phyloP scores from a whole-genome alignment of 2,797 vertebrate species.

The Chlorospingus flavigularis region DNA sequence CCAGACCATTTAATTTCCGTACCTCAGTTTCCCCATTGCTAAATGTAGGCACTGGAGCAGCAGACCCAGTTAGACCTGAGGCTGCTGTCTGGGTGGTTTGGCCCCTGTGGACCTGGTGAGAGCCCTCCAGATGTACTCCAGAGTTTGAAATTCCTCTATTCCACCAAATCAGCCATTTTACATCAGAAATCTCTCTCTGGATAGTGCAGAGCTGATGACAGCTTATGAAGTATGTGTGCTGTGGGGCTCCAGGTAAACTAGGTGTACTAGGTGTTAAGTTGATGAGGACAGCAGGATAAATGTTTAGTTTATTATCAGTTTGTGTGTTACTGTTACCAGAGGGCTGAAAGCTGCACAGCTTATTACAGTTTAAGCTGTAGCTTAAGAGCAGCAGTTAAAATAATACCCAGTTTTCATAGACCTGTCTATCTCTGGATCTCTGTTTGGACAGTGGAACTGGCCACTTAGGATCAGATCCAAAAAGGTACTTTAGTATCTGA shows the following conservation, averaged over 20 bases:
- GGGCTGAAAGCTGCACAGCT: neutral
- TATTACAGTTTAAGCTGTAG: neutral
- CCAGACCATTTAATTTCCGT: neutral
- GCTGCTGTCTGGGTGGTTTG: neutral
- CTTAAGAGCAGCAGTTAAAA: slow-evolving; percentile 34
- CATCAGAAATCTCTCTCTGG: neutral
- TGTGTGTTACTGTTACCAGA: neutral
- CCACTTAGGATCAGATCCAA: slow-evolving; percentile 56
- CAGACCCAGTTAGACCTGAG: neutral
- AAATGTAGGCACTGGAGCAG: neutral
- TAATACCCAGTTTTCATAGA: slow-evolving; percentile 1
- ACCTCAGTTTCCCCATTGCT: neutral
- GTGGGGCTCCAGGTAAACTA: neutral
- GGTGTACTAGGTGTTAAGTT: neutral
- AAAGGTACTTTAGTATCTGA: slow-evolving; percentile 48
- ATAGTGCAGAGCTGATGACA: neutral
- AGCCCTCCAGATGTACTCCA: neutral
- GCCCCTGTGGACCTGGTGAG: fast-evolving
- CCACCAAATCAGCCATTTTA: neutral
- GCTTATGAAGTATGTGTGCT: neutral
- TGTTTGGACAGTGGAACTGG: slow-evolving; percentile 11
- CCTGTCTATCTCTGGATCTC: slow-evolving; percentile 28
- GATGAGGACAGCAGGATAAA: neutral
- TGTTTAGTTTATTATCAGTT: neutral
- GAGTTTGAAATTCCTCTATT: neutral